Percentiles rank a stretch among this genome's conserved stretches.
Conservation (phyloP, 2,888 invertebrate genomes). For the Strigamia transsilvanica region DNA sequence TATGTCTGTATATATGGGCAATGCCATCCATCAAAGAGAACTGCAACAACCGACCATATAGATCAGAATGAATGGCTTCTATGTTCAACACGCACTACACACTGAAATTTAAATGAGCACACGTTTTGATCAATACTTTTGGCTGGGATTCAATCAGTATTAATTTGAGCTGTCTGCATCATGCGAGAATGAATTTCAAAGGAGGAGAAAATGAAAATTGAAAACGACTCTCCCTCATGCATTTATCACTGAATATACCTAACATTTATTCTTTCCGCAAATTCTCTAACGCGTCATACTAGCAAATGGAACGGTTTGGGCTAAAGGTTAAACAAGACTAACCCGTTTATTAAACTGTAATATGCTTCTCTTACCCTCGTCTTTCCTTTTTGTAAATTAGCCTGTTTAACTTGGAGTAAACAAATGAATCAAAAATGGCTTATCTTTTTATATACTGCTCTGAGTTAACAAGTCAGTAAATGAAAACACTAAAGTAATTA, state of each 20-base stretch:
- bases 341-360: constrained; percentile 43
- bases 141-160: constrained; percentile 46
- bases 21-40: constrained; percentile 45
- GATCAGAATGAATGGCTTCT: constrained; percentile 49
- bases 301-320: constrained; percentile 28
- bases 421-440: constrained; percentile 48
- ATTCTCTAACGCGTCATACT: constrained; percentile 6
- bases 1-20: constrained; percentile 43
- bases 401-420: constrained; percentile 7
- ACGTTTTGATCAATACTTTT: constrained; percentile 49
- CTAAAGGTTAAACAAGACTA: constrained; percentile 49
- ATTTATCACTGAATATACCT: constrained; percentile 43
- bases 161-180: constrained; percentile 49
- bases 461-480: constrained; percentile 24
- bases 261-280: constrained; percentile 48
- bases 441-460: constrained; percentile 24
- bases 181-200: constrained; percentile 49
- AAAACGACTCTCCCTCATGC: constrained; percentile 49
- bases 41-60: constrained; percentile 36
- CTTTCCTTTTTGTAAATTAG: constrained; percentile 25
- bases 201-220: constrained; percentile 49
- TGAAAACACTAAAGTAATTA: constrained; percentile 22
- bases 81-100: constrained; percentile 48
- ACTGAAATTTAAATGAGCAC: constrained; percentile 47
- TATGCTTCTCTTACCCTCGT: constrained; percentile 44